phyloP scores from a whole-genome alignment of 2,113 vertebrate species.

The Callionymus lyra region DNA sequence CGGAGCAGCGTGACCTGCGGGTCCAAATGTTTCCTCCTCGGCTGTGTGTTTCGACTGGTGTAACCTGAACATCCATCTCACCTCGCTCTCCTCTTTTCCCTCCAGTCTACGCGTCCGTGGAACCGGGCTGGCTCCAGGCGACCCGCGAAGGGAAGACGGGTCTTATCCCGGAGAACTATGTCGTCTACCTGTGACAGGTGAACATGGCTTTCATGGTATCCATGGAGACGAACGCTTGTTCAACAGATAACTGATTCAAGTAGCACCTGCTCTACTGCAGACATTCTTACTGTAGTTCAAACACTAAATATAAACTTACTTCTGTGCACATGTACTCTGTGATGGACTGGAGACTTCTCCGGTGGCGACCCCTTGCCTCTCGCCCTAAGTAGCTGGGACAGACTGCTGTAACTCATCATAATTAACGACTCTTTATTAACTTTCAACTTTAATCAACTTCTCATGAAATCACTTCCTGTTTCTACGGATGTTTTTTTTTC shows the following conservation, averaged over 20 bases:
- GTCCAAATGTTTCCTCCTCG: not conserved
- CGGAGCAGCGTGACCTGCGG: not conserved
- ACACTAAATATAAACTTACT: no score
- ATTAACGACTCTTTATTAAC: no score
- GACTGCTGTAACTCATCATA: no score
- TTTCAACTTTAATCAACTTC: no score
- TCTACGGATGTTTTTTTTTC: not conserved
- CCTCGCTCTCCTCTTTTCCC: conserved; percentile 16
- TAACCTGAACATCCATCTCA: not conserved
- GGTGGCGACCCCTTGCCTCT: no score
- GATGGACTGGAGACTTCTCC: no score
- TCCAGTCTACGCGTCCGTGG: conserved; percentile 85
- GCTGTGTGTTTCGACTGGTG: not conserved
- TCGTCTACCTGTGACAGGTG: conserved; percentile 79
- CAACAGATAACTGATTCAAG: no score
- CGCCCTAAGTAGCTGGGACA: no score
- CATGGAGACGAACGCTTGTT: conserved; percentile 72
- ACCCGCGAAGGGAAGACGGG: conserved; percentile 89
- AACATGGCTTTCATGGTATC: conserved; percentile 82
- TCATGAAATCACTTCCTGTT: not conserved
- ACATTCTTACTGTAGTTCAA: no score
- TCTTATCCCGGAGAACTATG: conserved; percentile 90
- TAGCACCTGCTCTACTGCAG: no score
- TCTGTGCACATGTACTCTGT: no score
- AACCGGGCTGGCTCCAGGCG: conserved; percentile 93